Base-by-base conservation (phyloP, 2,113 vertebrate species). In the Carlito syrichta region DNA sequence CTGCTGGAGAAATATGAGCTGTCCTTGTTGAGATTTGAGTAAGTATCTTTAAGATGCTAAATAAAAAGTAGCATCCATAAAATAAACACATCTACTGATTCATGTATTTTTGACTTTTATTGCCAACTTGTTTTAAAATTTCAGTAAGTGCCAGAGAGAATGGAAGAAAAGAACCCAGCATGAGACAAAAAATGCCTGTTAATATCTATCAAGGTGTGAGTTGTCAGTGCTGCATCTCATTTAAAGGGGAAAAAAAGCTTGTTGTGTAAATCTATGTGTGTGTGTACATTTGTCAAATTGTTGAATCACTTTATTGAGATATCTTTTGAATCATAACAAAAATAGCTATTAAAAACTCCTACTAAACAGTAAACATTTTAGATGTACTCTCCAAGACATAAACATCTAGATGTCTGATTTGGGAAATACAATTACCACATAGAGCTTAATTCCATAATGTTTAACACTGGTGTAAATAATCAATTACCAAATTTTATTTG, bases 401-500 rank as follows among this genome's bases (percentile, higher is more conserved):
- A 82, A 89, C 48, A 95, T 89, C 48, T 93, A 78, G 22, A 54
- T 91, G 50, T 95, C 94, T 87, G 23, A 81, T 48, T 78, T 73
- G 87, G 52, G 48, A 69, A 92, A 77, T 54, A 54, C 3, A 69
- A 43, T 87, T 97, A 91, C 54, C 63, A 69, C 3, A 45, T 60
- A 88, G 48, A 97, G 25, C 76, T 86, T 92, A 89, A 94, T 58
- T 93, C 82, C 89, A 30, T 86, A 91, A 79, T 97, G n/a, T 87
- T 93, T 86, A 83, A 89, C 20, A 92, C 10, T 88, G 27, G 2
- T 68, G 8, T 77, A 25, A 83, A 35, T 87, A 63, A 96, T 89
- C 96, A 97, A 97, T 93, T 91, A 50, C 3, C 89, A 89, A 82
- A 60, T 89, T 96, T 74, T 94, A 78, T 86, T 97, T 93, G 30